phyloP scores from a whole-genome alignment of 2,113 vertebrate species.

The Podarcis cretensis region DNA sequence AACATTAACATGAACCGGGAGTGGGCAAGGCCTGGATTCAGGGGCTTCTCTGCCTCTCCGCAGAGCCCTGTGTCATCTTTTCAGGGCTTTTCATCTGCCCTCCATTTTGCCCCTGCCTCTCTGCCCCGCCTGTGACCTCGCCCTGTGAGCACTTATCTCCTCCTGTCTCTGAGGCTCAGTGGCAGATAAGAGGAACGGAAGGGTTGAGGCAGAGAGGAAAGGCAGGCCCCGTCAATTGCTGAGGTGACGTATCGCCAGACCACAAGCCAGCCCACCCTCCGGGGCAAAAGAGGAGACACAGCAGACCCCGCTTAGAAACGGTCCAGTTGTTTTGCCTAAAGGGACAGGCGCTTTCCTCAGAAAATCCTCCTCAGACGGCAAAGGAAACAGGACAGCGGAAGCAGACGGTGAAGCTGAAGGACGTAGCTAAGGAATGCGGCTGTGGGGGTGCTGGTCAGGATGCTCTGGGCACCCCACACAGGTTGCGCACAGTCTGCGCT shows the following conservation, averaged over 20 bases:
- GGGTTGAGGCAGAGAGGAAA: neutral
- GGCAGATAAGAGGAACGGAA: slow-evolving; percentile 7
- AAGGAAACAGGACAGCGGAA: neutral
- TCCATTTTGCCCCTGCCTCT: neutral
- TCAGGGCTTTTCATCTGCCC: neutral
- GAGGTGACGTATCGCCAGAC: neutral
- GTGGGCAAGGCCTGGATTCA: neutral
- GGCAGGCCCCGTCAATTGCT: neutral
- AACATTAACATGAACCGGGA: neutral
- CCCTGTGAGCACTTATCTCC: neutral
- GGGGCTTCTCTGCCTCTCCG: neutral
- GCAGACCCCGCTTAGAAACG: neutral
- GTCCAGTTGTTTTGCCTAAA: neutral
- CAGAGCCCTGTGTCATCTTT: neutral
- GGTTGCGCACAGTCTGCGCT: too few species aligned
- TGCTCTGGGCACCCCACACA: neutral
- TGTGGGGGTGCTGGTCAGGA: neutral
- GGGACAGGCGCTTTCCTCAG: neutral
- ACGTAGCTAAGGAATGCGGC: neutral
- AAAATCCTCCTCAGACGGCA: neutral
- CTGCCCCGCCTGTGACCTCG: slow-evolving; percentile 1
- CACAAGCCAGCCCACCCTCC: neutral
- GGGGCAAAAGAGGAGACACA: neutral
- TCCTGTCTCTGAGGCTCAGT: neutral
- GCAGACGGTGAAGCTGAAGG: neutral